A percentile compares a stretch with the other conserved stretches of the same genome.
These are phyloP conservation scores for Acridotheres tristis DNA, from an alignment of 2,797 vertebrate genomes.

Conservation along the genomic window DNA sequence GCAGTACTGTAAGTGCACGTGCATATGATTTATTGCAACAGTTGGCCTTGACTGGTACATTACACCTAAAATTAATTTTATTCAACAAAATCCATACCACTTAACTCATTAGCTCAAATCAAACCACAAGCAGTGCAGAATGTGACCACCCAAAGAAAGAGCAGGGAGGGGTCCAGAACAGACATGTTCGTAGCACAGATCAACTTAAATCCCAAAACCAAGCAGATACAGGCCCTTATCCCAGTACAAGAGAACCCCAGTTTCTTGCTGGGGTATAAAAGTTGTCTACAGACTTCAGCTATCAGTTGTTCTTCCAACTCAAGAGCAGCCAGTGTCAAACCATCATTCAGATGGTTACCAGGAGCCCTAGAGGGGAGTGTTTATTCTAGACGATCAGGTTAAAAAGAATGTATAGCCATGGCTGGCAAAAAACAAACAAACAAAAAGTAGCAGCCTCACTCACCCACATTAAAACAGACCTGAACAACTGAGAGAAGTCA, in stretches of 20 bases:
- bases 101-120: slow-evolving; percentile 66
- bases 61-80: slow-evolving; percentile 69
- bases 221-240: background rate
- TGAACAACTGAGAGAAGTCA: slow-evolving; percentile 50
- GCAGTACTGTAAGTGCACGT: background rate
- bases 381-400: slow-evolving; percentile 6
- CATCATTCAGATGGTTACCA: background rate
- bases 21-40: slow-evolving; percentile 69
- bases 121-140: slow-evolving; percentile 63
- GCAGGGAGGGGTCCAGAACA: background rate
- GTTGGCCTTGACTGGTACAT: slow-evolving; percentile 59
- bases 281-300: background rate
- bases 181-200: background rate
- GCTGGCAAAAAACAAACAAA: background rate
- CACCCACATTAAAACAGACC: slow-evolving; percentile 21
- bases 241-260: background rate
- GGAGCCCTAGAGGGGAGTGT: slow-evolving; percentile 24
- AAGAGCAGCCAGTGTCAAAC: slow-evolving; percentile 11
- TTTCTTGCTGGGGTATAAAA: background rate
- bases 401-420: background rate
- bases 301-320: slow-evolving; percentile 1
- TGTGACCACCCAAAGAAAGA: background rate
- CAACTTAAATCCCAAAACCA: background rate
- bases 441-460: background rate
- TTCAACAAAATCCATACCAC: slow-evolving; percentile 71